Evolutionary conservation across 2,888 invertebrate genomes (phyloP).

Genomic region (Coleophora deauratella): DNA sequence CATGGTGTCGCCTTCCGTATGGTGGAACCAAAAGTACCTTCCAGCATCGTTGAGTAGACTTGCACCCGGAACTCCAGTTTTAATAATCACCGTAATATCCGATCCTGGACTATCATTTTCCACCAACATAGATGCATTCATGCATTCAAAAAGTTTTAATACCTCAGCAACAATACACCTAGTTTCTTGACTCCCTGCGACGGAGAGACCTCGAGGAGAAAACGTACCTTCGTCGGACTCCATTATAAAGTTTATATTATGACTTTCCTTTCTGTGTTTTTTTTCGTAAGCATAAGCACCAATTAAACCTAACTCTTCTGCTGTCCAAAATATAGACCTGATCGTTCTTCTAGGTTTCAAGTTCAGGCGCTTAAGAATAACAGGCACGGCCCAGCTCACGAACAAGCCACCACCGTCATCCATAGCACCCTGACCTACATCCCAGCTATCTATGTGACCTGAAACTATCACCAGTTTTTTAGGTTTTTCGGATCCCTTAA

Average conservation of each 20-base stretch:
- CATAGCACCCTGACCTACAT: constrained; percentile 91
- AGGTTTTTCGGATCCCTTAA: constrained; percentile 65
- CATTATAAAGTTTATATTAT: constrained; percentile 83
- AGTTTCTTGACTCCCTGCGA: constrained; percentile 76
- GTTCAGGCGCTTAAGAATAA: constrained; percentile 77
- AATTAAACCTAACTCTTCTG: constrained; percentile 81
- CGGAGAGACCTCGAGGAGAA: constrained; percentile 79
- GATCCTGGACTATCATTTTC: constrained; percentile 76
- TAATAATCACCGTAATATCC: constrained; percentile 78
- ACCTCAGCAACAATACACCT: constrained; percentile 80
- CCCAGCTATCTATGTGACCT: constrained; percentile 92
- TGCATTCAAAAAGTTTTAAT: constrained; percentile 76
- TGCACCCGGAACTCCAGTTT: constrained; percentile 81
- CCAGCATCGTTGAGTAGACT: constrained; percentile 80
- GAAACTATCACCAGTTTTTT: constrained; percentile 81
- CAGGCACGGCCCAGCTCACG: constrained; percentile 83
- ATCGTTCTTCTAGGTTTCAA: constrained; percentile 81
- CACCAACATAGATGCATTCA: constrained; percentile 78
- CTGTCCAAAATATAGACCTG: constrained; percentile 85
- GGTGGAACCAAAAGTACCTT: constrained; percentile 84
- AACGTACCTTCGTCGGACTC: constrained; percentile 91
- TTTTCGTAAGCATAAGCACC: constrained; percentile 79
- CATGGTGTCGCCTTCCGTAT: constrained; percentile 86
- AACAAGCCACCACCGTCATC: constrained; percentile 89
- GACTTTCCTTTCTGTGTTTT: constrained; percentile 67